Evolutionary conservation across 2,797 vertebrate species (phyloP), one percentile per base, ranked within the genome.

Genomic region (Nyctalus aviator): DNA sequence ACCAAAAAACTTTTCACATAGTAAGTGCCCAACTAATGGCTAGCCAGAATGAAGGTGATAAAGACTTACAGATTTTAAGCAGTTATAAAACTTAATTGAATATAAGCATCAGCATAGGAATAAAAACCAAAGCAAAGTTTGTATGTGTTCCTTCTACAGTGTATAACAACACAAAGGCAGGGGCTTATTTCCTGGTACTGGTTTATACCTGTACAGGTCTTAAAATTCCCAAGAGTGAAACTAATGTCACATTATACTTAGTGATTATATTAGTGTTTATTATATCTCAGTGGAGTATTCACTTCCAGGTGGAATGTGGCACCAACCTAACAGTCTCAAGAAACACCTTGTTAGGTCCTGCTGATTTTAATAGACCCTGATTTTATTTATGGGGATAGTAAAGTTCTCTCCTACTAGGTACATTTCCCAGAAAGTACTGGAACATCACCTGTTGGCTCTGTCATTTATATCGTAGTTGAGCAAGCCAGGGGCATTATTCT

Each of bases 11-110:
- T 20, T 94, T 4, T 71, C 69, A 72, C 10, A 7, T 68, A 62
- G 23, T 68, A 66, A 82, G 30, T n/a, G 25, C 35, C 48, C 44
- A 91, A 0, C 30, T 90, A 64, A 55, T 77, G 71, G 46, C 20
- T 83, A 25, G 32, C 41, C 18, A 17, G 53, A 32, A 44, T 83
- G 64, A 21, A 81, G 41, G 3, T 69, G 62, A 32, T 53, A 41
- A 73, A 57, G 5, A 48, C 62, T 1, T 35, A 4, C 30, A 71
- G 50, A 73, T 25, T 64, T 64, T 17, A 92, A 69, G 4, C 32
- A 68, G 11, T 57, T 84, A 50, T 79, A 94, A 75, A 82, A 72
- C 32, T 82, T n/a, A 73, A 23, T 48, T 93, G 17, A 87, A 35
- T 64, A 37, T 57, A 88, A 77, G 18, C 32, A 72, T 75, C 5